Base-by-base conservation (phyloP, 2,888 invertebrate genomes). In the Achlya flavicornis region DNA sequence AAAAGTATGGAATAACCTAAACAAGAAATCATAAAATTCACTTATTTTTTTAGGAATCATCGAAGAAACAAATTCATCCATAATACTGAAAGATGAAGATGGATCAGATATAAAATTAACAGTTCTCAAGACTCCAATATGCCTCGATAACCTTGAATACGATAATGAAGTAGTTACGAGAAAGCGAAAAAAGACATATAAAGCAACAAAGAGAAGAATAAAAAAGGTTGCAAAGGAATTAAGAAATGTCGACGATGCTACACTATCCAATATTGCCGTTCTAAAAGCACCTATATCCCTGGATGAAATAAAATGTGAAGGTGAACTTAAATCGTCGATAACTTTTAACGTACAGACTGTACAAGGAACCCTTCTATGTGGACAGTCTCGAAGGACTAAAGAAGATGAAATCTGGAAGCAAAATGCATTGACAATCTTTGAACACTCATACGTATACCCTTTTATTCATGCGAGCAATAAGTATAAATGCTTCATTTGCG, bases 401-500 rank as follows among this genome's bases (percentile, higher is more conserved):
- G 66, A 12, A 3, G 66, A 66, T 61, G 71, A 81, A 58, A 66
- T 63, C 0, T 88, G 88, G 87, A 87, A 86, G 69, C 77, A 75
- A 66, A 89, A 90, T 62, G 88, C 89, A 0, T 66, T 88, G 10
- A 79, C 75, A 2, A 74, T 92, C 41, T 88, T 92, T 60, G 87
- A 90, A 73, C 73, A 80, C 66, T 87, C 91, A 0, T 80, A 76
- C 48, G 86, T 91, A 0, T 91, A 88, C 66, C 92, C 92, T 0
- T 92, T 92, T 61, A 73, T 87, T 41, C 84, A 90, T 61, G 74
- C 84, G 0, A 77, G 77, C 19, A 89, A 85, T 66, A 90, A 85
- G 70, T 92, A 87, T 63, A 91, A 90, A 73, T 92, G 92, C 63
- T 86, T 86, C 53, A 70, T 89, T 19, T 92, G 92, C 53, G 65